phyloP scores from a whole-genome alignment of 2,888 invertebrate genomes.

The Ephialtes manifestator region DNA sequence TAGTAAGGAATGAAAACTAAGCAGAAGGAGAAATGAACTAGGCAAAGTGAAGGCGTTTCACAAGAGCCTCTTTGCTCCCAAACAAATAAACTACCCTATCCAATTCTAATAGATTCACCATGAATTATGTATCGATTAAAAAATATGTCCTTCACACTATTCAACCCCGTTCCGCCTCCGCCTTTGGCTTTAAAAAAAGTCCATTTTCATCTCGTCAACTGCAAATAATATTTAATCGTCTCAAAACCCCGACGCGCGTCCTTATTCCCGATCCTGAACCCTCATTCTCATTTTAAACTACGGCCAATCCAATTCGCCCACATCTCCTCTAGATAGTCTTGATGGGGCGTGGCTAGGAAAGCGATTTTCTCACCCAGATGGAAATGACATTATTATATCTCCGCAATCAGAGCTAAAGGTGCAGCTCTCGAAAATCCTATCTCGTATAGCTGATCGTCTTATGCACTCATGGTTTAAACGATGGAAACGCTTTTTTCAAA shows the following conservation, averaged over 20 bases:
- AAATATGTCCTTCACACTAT: background rate
- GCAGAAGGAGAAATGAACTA: constrained; percentile 3
- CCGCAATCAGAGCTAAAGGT: background rate
- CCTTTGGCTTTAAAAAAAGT: background rate
- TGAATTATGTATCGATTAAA: constrained; percentile 51
- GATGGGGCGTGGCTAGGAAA: background rate
- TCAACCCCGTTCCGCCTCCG: background rate
- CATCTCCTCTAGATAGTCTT: constrained; percentile 4
- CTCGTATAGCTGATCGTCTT: background rate
- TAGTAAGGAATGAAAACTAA: background rate
- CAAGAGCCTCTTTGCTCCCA: constrained; percentile 47
- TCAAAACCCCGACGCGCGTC: background rate
- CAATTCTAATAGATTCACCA: constrained; percentile 53
- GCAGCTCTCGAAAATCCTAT: background rate
- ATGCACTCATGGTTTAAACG: constrained; percentile 12
- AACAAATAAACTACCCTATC: constrained; percentile 56
- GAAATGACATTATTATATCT: constrained; percentile 37
- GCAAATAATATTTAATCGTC: background rate
- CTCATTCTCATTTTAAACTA: background rate
- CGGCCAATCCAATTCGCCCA: constrained; percentile 26
- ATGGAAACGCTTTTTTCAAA: constrained; percentile 53
- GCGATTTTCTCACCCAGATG: constrained; percentile 31
- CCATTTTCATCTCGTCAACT: background rate
- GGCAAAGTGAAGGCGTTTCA: constrained; percentile 50
- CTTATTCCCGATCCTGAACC: background rate